Evolutionary conservation across 2,113 vertebrate genomes (phyloP).

Genomic region (Pachyramphus minor): DNA sequence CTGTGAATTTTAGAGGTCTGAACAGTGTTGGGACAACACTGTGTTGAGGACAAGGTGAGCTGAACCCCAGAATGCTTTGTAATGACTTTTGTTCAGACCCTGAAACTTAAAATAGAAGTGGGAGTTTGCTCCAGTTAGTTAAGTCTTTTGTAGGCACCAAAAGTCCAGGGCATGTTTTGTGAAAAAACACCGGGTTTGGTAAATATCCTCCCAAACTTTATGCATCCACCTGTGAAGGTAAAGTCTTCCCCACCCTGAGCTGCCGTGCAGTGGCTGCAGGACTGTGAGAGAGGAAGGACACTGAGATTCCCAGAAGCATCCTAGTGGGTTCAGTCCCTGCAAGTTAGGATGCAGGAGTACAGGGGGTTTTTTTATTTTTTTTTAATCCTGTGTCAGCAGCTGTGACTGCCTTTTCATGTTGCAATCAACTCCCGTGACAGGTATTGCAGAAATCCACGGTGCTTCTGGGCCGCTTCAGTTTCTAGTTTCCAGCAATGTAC

Average conservation of each 20-base stretch:
- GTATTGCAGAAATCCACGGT: not conserved
- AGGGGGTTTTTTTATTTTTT: not conserved
- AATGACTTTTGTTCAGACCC: not conserved
- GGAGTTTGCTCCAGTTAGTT: not conserved
- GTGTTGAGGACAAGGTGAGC: not conserved
- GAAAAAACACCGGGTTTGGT: not conserved
- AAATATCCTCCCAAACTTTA: not conserved
- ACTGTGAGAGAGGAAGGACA: not conserved
- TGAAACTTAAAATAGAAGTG: not conserved
- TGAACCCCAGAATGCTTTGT: not conserved
- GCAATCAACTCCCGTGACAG: not conserved
- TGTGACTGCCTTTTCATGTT: not conserved
- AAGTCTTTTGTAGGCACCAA: not conserved
- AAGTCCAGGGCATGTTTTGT: not conserved
- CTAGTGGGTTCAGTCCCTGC: not conserved
- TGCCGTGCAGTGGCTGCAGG: not conserved
- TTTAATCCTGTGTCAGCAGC: not conserved
- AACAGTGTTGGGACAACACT: not conserved
- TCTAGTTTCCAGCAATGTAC: not conserved
- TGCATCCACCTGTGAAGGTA: not conserved
- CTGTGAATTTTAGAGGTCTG: not conserved
- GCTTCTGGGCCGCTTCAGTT: not conserved
- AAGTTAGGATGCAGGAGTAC: not conserved
- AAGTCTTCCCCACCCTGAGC: not conserved
- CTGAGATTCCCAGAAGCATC: not conserved